Evolutionary conservation across 2,113 vertebrate species (phyloP), one percentile per base, ranked within the genome.

Genomic region (Tragelaphus strepsiceros): DNA sequence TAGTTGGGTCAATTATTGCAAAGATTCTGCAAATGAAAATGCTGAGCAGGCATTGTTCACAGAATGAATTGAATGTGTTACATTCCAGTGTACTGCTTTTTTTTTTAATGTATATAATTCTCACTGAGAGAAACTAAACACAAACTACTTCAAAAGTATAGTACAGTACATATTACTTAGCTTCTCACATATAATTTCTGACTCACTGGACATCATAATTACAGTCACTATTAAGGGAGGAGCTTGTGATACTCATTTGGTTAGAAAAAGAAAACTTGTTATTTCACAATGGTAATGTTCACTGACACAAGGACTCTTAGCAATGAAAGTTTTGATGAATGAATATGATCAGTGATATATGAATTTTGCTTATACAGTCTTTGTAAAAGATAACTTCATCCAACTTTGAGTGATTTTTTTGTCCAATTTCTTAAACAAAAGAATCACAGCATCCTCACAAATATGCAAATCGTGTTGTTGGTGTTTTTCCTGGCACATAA

Each of bases 361-460:
- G 17, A 94, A 24, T 49, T 77, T 84, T 49, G 26, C 13, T 93
- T 96, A 10, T 32, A 43, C 28, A 71, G 15, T 51, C 5, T 83
- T 91, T 77, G 3, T 82, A 83, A 43, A 9, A 84, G 82, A 82
- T 96, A 97, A 53, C 10, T n/a, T 91, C 30, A 58, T 17, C 26
- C 16, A 49, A 35, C 1, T n/a, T 39, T 90, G 28, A 24, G 12
- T 89, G 91, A 54, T 22, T 10, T 62, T 62, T 56, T 71, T 78
- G 3, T 92, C 83, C 21, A 56, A 85, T 98, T 67, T 97, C 93
- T 74, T 84, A 94, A 64, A 49, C 51, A 32, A 21, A 88, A 91
- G 98, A 83, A 51, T 96, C 67, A 84, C 35, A 59, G 21, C 89
- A 61, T 90, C 64, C 28, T 97, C 43, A 87, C 56, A 96, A 78